Percentiles rank a stretch among this genome's conserved stretches.
These are phyloP conservation scores for Oncorhynchus gorbuscha DNA, from an alignment of 2,113 vertebrate genomes.

Conservation along the genomic window DNA sequence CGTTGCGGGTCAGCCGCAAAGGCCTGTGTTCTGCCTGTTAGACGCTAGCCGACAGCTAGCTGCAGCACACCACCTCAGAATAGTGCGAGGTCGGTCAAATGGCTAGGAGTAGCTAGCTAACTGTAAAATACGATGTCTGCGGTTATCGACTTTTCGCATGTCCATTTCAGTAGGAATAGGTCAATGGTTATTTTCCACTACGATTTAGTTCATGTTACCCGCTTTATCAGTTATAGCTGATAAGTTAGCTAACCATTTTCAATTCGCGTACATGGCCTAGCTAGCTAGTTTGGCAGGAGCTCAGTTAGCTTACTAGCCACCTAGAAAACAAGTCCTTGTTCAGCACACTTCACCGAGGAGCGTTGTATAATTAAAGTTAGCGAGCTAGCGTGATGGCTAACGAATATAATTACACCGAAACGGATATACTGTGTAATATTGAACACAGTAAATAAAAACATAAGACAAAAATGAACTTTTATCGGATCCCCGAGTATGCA, in stretches of 20 bases:
- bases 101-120: not conserved
- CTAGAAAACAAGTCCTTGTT: conserved; percentile 29
- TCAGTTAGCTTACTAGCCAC: not conserved
- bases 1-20: not conserved
- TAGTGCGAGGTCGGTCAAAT: not conserved
- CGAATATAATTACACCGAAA: conserved; percentile 31
- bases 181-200: not conserved
- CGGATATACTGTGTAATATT: not conserved
- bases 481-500: not conserved
- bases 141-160: not conserved
- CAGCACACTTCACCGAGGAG: conserved; percentile 14
- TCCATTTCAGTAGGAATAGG: not conserved
- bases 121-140: not conserved
- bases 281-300: conserved; percentile 45
- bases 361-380: not conserved
- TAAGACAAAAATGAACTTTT: not conserved
- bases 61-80: not conserved
- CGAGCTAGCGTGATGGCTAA: conserved; percentile 48
- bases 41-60: not conserved
- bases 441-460: not conserved
- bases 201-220: not conserved
- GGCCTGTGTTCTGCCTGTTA: not conserved
- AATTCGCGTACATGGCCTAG: conserved; percentile 41
- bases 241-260: not conserved
- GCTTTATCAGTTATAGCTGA: not conserved